These are phyloP conservation scores for Sphyrna mokarran DNA, from an alignment of 2,113 vertebrate genomes.

Conservation along the genomic window DNA sequence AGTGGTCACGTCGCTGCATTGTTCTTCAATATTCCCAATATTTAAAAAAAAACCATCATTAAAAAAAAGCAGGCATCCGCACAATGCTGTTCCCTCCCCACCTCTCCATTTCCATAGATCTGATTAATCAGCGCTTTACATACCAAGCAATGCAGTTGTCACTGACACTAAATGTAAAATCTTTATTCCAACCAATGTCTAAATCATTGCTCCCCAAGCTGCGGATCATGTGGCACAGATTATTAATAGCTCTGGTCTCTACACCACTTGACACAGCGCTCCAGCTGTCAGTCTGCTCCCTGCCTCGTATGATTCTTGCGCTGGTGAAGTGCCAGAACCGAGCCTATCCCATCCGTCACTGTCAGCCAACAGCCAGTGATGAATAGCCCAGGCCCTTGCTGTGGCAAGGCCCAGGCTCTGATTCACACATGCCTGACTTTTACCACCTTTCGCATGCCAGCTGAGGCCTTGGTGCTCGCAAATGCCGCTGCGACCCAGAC, in stretches of 20 bases:
- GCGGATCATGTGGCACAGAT: constrained; percentile 83
- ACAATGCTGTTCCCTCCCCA: constrained; percentile 43
- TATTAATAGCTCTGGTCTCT: constrained; percentile 99
- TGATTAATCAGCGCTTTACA: constrained; percentile 82
- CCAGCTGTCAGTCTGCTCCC: constrained; percentile 92
- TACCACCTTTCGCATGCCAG: constrained; percentile 64
- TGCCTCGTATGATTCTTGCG: constrained; percentile 83
- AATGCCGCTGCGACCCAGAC: constrained; percentile 51
- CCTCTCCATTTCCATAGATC: constrained; percentile 75
- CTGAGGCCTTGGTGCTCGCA: constrained; percentile 61
- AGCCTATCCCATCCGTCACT: constrained; percentile 94
- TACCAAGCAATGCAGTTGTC: constrained; percentile 60
- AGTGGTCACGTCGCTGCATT: background rate
- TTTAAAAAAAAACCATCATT: constrained; percentile 33
- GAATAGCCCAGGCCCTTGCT: constrained; percentile 70
- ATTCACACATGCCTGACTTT: constrained; percentile 70
- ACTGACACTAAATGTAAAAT: constrained; percentile 72
- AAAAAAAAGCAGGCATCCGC: constrained; percentile 46
- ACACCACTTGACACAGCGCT: constrained; percentile 95
- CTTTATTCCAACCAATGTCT: constrained; percentile 76
- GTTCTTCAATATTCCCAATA: constrained; percentile 16
- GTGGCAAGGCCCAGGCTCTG: constrained; percentile 59
- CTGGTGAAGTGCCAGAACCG: constrained; percentile 84
- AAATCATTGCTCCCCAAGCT: constrained; percentile 66
- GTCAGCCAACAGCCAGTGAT: constrained; percentile 86